Evolutionary conservation across 2,113 vertebrate genomes (phyloP).

Genomic region (Erythrolamprus reginae): DNA sequence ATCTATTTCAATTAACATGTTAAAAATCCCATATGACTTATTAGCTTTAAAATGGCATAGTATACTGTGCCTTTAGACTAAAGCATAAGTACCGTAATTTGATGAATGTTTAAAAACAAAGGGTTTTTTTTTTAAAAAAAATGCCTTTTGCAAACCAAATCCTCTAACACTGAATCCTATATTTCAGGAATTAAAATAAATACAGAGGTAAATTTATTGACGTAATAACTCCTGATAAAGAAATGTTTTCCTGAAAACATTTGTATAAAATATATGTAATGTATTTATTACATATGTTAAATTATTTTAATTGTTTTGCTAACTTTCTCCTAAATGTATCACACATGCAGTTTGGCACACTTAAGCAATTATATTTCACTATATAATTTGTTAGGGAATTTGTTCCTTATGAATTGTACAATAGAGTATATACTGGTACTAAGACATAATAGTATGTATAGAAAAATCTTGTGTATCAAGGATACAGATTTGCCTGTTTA

Average conservation of each 20-base stretch:
- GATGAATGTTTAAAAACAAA: neutral
- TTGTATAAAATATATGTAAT: neutral
- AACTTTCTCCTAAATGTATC: neutral
- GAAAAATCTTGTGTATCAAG: neutral
- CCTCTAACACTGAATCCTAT: neutral
- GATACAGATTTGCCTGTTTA: neutral
- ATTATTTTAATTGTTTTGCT: neutral
- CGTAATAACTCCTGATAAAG: neutral
- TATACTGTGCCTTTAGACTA: neutral
- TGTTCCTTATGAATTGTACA: neutral
- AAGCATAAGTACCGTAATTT: neutral
- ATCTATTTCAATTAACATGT: neutral
- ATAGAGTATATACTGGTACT: neutral
- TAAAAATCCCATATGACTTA: neutral
- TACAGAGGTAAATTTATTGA: too few species aligned
- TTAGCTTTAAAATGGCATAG: neutral
- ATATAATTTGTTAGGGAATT: neutral
- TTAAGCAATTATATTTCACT: neutral
- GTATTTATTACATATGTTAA: neutral
- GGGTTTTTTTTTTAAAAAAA: neutral
- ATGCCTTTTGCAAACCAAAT: neutral
- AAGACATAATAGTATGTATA: neutral
- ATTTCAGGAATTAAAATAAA: constrained; percentile 27
- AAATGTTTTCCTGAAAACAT: constrained; percentile 23
- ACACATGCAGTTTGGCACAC: neutral